Conservation (phyloP, 1,140 invertebrate genomes). For the Pogonomyrmex barbatus region DNA sequence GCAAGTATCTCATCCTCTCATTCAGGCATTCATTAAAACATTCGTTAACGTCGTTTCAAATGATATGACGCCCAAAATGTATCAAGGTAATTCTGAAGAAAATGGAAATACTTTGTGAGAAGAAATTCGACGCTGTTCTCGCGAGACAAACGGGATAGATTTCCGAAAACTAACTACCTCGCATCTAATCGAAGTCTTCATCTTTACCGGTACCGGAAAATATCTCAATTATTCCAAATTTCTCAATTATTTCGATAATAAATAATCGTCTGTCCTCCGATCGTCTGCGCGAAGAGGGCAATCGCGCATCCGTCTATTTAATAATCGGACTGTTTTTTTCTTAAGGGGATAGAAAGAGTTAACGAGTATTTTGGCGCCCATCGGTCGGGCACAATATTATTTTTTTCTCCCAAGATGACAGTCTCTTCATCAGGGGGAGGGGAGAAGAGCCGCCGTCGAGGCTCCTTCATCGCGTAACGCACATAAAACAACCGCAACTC, state of each 20-base stretch:
- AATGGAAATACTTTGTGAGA: background rate
- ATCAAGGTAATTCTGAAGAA: background rate
- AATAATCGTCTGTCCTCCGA: background rate
- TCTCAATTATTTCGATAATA: background rate
- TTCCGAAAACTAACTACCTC: background rate
- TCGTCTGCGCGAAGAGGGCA: background rate
- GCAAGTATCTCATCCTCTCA: background rate
- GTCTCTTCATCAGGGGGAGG: background rate
- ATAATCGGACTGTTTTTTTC: background rate
- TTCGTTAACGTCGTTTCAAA: background rate
- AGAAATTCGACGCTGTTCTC: background rate
- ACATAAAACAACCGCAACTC: conserved; percentile 26
- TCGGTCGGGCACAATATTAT: conserved; percentile 62
- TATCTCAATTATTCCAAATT: background rate
- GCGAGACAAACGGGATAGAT: background rate
- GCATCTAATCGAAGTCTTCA: background rate
- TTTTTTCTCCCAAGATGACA: conserved; percentile 57
- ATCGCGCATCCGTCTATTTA: background rate
- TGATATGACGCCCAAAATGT: background rate
- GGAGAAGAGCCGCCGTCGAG: background rate
- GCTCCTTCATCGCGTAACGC: conserved; percentile 45
- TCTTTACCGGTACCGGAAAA: background rate
- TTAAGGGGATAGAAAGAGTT: conserved; percentile 17
- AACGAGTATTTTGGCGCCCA: conserved; percentile 73
- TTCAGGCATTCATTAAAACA: background rate